Percentiles rank a stretch among this genome's conserved stretches.
These are phyloP conservation scores for Dryobota labecula DNA, from an alignment of 2,888 invertebrate genomes.

Conservation along the genomic window DNA sequence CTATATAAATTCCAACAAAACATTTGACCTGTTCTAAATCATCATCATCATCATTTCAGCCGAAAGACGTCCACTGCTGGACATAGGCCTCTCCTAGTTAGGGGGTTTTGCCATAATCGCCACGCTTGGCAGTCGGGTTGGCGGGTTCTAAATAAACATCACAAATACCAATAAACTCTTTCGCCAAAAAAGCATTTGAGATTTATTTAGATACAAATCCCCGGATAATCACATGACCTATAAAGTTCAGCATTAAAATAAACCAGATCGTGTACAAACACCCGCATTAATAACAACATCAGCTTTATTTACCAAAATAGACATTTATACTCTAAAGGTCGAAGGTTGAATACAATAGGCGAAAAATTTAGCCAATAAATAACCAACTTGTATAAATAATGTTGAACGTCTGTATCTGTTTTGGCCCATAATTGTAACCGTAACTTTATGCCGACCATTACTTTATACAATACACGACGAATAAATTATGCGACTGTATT, in stretches of 20 bases:
- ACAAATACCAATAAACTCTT: neutral
- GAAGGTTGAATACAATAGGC: constrained; percentile 56
- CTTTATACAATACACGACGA: constrained; percentile 60
- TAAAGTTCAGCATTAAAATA: constrained; percentile 38
- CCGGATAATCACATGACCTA: constrained; percentile 15
- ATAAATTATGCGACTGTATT: constrained; percentile 61
- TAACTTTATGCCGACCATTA: constrained; percentile 63
- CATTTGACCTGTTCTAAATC: too few species aligned
- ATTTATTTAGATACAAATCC: constrained; percentile 6
- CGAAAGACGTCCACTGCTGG: too few species aligned
- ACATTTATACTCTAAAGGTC: constrained; percentile 53
- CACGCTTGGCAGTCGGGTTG: too few species aligned
- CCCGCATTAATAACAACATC: constrained; percentile 47
- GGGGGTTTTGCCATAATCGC: too few species aligned
- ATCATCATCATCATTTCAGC: too few species aligned
- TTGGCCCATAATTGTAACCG: constrained; percentile 62
- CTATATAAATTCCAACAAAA: neutral
- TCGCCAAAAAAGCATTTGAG: neutral
- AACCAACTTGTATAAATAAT: constrained; percentile 71
- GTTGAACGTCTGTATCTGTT: constrained; percentile 72
- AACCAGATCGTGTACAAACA: constrained; percentile 10
- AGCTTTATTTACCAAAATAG: constrained; percentile 46
- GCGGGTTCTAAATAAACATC: neutral
- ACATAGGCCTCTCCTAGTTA: too few species aligned
- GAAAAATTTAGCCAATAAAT: constrained; percentile 71